phyloP scores from a whole-genome alignment of 1,140 invertebrate genomes.

The Cydia splendana region DNA sequence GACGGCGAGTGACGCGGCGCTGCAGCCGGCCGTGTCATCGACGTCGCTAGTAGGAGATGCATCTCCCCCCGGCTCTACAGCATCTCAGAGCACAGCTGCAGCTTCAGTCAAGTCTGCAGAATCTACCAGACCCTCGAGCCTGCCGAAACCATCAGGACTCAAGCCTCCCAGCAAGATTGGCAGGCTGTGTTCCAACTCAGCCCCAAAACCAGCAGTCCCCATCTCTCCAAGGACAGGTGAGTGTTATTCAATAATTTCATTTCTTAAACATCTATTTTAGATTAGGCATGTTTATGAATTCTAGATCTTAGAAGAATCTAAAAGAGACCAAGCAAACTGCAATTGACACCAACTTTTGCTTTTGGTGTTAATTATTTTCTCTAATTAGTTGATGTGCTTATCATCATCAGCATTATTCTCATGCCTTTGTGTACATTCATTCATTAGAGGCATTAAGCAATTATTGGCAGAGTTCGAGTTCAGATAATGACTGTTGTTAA shows the following conservation, averaged over 20 bases:
- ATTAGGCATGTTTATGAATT: slow-evolving; percentile 20
- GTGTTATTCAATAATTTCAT: slow-evolving; percentile 40
- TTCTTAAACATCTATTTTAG: slow-evolving; percentile 19
- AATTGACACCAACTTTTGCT: slow-evolving; percentile 59
- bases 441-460: slow-evolving; percentile 37
- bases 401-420: background rate
- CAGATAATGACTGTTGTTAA: slow-evolving; percentile 8
- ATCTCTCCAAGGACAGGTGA: slow-evolving; percentile 80
- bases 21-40: slow-evolving; percentile 41
- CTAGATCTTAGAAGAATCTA: slow-evolving; percentile 34
- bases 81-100: slow-evolving; percentile 55
- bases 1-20: background rate
- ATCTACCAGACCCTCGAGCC: slow-evolving; percentile 61
- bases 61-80: slow-evolving; percentile 51
- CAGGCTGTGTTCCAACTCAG: slow-evolving; percentile 79
- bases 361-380: slow-evolving; percentile 2
- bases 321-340: slow-evolving; percentile 62
- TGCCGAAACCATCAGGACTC: slow-evolving; percentile 79
- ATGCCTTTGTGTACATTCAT: background rate
- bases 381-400: slow-evolving; percentile 19
- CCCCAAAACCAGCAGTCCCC: slow-evolving; percentile 82
- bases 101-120: slow-evolving; percentile 59
- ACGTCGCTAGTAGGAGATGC: slow-evolving; percentile 43
- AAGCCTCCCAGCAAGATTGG: slow-evolving; percentile 83
- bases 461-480: slow-evolving; percentile 40